Percentiles rank a stretch among this genome's conserved stretches.
Evolutionary conservation across 2,797 vertebrate species (phyloP).

Genomic region (Pitangus sulphuratus): DNA sequence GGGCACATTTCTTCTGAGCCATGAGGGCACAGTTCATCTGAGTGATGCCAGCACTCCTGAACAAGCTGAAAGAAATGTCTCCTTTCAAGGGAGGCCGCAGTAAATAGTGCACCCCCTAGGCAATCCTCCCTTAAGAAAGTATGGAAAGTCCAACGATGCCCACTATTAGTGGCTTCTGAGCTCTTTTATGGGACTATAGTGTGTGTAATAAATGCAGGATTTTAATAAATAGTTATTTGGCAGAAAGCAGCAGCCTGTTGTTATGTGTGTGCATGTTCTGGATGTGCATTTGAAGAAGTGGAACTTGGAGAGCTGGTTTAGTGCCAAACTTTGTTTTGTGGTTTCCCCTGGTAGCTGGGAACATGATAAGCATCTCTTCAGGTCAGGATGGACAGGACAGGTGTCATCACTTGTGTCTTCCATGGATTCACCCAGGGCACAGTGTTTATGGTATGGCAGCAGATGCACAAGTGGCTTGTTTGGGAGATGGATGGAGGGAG

Average conservation of each 20-base stretch:
- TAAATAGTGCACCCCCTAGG: neutral
- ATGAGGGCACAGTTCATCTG: neutral
- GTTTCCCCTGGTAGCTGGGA: neutral
- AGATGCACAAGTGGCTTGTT: neutral
- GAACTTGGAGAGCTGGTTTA: neutral
- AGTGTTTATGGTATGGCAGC: neutral
- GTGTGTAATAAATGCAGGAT: neutral
- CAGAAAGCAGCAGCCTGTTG: neutral
- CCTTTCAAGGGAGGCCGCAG: neutral
- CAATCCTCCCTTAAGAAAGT: neutral
- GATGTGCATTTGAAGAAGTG: neutral
- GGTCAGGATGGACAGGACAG: neutral
- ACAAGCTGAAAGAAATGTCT: neutral
- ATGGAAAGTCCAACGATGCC: neutral
- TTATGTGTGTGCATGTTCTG: neutral
- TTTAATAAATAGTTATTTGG: neutral
- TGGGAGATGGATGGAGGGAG: neutral
- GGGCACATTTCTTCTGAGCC: fast-evolving
- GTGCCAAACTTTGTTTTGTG: neutral
- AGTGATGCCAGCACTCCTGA: neutral
- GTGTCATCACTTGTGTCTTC: fast-evolving
- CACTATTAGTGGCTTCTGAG: neutral
- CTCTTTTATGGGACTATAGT: neutral
- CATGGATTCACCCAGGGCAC: neutral
- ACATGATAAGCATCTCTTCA: neutral